Percentiles rank a stretch among this genome's conserved stretches.
Conservation (phyloP, 2,797 vertebrate species). For the Hapalemur alaotrensis region DNA sequence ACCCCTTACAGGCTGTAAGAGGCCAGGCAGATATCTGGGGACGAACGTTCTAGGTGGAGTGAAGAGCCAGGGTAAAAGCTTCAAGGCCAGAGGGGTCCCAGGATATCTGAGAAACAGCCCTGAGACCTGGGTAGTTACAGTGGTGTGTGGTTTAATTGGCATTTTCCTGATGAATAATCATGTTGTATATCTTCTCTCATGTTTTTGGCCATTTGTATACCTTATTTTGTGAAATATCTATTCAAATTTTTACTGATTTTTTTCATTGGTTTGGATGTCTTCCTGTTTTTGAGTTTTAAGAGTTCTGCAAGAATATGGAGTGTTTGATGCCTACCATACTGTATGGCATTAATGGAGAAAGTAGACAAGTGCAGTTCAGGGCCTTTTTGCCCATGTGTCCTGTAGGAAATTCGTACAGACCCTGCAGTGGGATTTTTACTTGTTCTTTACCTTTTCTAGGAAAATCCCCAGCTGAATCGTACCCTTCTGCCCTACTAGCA, state of each 20-base stretch:
- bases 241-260: neutral
- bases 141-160: neutral
- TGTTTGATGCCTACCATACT: neutral
- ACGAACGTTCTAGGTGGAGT: neutral
- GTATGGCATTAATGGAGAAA: neutral
- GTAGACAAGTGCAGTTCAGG: too few relatives aligned
- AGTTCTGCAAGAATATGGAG: neutral
- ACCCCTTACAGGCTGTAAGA: neutral
- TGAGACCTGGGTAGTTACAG: neutral
- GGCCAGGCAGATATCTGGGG: too few relatives aligned
- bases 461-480: neutral
- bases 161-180: neutral
- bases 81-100: too few relatives aligned
- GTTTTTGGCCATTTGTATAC: neutral
- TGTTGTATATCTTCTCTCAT: neutral
- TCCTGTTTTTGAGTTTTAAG: neutral
- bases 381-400: neutral
- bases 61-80: neutral
- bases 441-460: neutral
- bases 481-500: neutral
- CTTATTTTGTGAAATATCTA: neutral
- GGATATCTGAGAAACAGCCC: neutral
- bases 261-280: neutral
- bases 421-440: neutral
- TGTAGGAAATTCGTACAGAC: neutral